Evolutionary conservation across 1,140 invertebrate genomes (phyloP), one percentile per base, ranked within the genome.

Genomic region (Diorhabda sublineata): DNA sequence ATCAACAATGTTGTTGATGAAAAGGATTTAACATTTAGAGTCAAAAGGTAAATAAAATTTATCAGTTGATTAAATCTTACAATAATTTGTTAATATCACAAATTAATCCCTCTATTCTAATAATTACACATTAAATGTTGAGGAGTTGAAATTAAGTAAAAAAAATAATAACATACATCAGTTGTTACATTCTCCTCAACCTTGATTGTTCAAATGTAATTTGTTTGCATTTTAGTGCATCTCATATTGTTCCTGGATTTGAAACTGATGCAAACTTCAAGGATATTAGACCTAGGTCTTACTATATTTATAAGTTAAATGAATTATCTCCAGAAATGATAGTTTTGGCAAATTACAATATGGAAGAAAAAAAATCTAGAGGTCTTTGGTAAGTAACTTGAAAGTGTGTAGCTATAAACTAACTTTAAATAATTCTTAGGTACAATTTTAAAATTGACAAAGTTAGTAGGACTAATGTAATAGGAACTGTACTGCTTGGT

Each of bases 321-420:
- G 81, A 91, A 62, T 75, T 93, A 8, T 80, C 87, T 75, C 74
- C 83, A 41, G 89, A 87, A 7, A 83, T 89, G 66, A 85, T 75
- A 69, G 85, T 94, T 3, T 88, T 95, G 85, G 83, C 90, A 0
- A 94, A 94, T 83, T 88, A 91, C 74, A 93, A 94, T 78, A 83
- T 88, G 57, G 91, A 93, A 74, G 82, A 90, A 42, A 87, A 89
- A 2, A 81, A 85, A 44, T 84, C 87, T 78, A 83, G 86, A 78
- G 92, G 92, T 7, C 86, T 88, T 78, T 94, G 92, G 92, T 93
- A 88, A 82, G 90, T 90, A 63, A 3, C 26, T 9, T 56, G 67
- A 47, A 73, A 26, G 26, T 26, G 26, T 26, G 1, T 26, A 26
- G 26, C 26, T 26, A 26, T 26, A 26, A 26, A 26, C 26, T 26